Percentiles rank a stretch among this genome's conserved stretches.
Evolutionary conservation across 1,140 invertebrate genomes (phyloP).

Genomic region (Portunus trituberculatus): DNA sequence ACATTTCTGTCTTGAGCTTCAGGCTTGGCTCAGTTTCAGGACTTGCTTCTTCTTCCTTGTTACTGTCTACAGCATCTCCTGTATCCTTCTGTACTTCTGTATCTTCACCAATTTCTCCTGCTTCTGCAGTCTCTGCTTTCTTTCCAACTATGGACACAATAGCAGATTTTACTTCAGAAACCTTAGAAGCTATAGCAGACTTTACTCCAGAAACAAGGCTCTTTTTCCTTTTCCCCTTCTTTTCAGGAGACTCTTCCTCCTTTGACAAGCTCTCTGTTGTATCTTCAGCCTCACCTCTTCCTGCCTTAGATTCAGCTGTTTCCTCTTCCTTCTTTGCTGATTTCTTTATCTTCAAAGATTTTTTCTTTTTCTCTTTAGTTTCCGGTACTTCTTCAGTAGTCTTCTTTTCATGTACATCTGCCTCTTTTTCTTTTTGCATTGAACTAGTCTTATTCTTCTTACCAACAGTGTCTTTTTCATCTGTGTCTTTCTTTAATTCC

Average conservation of each 20-base stretch:
- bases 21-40: background rate
- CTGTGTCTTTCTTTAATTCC: conserved; percentile 10
- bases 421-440: background rate
- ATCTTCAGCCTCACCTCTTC: background rate
- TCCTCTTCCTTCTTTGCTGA: conserved; percentile 39
- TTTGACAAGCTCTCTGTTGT: background rate
- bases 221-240: conserved; percentile 30
- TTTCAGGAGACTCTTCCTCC: background rate
- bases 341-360: background rate
- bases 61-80: background rate
- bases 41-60: too few species aligned
- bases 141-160: conserved; percentile 45
- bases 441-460: conserved; percentile 33
- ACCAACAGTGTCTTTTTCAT: background rate
- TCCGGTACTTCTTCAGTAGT: background rate
- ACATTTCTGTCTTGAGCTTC: conserved; percentile 9
- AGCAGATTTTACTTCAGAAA: conserved; percentile 57
- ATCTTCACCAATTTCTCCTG: background rate
- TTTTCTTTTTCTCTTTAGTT: background rate
- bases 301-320: background rate
- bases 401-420: background rate
- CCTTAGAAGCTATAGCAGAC: conserved; percentile 59
- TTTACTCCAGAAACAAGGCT: conserved; percentile 46
- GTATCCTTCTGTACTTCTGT: conserved; percentile 59
- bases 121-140: conserved; percentile 45